Base-by-base conservation (phyloP, 2,797 vertebrate genomes). In the Argentina silus region DNA sequence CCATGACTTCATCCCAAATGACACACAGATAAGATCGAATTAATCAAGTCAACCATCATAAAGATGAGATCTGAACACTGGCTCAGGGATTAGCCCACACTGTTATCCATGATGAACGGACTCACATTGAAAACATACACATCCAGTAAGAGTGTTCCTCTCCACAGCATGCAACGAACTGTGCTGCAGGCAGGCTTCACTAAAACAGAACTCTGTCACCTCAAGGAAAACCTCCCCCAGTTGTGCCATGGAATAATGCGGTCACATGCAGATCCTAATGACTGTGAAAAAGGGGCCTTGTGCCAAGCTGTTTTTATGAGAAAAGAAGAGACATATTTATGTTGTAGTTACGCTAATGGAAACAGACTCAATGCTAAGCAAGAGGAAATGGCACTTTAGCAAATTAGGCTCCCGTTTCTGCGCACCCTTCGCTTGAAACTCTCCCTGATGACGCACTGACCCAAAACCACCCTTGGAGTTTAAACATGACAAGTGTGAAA, bases 271-370 rank as follows among this genome's bases (percentile, higher is more conserved):
- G 78, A 77, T 80, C 69, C 64, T 44, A 56, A 63, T 45, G 77
- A 63, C 74, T 76, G 77, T 76, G 77, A 81, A 82, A 79, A 76
- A 70, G 71, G 73, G 77, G 77, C 62, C 66, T 65, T 70, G 83
- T 19, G 50, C 51, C 82, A 79, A 85, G 79, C 72, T 72, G 71
- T 65, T 83, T 83, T 85, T 81, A 85, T 63, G 77, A 75, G 77
- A 77, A 72, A 65, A 70, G 77, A 78, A 56, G 67, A 45, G 82
- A 79, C 78, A 79, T 82, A 81, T 87, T 85, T 84, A 81, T 85
- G 78, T 71, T 74, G 70, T 80, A 80, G 78, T 80, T 83, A 78
- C 72, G 72, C 82, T 85, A 85, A 87, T 85, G 79, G 80, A 84
- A 85, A 77, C 72, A 75, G 71, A 84, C 82, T 83, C 73, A 77